Conservation (phyloP, 2,113 vertebrate genomes). For the Eonycteris spelaea region DNA sequence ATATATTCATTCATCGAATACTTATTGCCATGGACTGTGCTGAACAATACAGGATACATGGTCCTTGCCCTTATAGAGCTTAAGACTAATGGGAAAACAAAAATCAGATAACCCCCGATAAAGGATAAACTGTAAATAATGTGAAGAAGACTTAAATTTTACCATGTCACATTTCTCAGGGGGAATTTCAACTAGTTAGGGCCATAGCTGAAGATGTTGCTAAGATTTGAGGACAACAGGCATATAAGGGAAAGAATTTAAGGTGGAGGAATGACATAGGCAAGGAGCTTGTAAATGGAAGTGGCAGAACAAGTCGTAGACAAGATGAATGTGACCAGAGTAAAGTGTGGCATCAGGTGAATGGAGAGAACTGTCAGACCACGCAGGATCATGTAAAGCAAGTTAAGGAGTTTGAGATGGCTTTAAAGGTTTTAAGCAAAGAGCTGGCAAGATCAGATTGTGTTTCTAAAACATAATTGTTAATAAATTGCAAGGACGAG, state of each 20-base stretch:
- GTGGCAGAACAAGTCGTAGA: not conserved
- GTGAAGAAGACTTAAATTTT: not conserved
- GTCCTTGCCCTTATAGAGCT: not conserved
- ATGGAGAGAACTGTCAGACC: not conserved
- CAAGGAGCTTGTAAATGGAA: not conserved
- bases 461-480: not conserved
- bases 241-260: not conserved
- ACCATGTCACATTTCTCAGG: not conserved
- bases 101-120: not conserved
- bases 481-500: not conserved
- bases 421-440: not conserved
- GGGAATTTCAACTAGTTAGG: not conserved
- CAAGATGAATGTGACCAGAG: not conserved
- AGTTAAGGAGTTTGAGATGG: not conserved
- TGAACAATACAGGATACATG: not conserved
- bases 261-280: not conserved
- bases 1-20: not conserved
- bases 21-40: not conserved
- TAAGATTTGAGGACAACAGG: not conserved
- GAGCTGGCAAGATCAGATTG: not conserved
- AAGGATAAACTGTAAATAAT: not conserved
- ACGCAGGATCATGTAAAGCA: not conserved
- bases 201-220: not conserved
- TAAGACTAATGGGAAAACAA: not conserved
- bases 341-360: too few relatives aligned